Conservation (phyloP, 2,888 invertebrate genomes). For the Tachystola acroxantha region DNA sequence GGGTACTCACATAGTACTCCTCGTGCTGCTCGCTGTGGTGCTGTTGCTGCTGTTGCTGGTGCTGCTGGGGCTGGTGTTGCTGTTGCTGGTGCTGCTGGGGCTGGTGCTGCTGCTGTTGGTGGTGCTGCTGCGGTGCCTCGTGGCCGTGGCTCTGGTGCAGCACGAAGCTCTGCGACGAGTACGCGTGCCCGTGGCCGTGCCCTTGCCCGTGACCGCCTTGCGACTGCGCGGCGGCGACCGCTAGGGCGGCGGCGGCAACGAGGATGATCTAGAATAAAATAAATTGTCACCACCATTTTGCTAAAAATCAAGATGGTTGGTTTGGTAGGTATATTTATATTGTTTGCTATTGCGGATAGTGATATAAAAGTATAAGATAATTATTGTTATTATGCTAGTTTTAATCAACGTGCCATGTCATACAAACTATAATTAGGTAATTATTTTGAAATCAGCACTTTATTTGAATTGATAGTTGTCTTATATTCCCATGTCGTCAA, state of each 20-base stretch:
- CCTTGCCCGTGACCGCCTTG: constrained; percentile 11
- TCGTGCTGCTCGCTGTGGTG: constrained; percentile 20
- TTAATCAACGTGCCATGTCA: too few species aligned
- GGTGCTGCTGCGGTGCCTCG: constrained; percentile 23
- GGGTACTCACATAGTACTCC: constrained; percentile 20
- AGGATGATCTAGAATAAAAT: constrained; percentile 3
- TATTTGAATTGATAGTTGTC: too few species aligned
- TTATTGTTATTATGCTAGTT: too few species aligned
- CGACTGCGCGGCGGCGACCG: constrained; percentile 6
- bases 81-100: constrained; percentile 31
- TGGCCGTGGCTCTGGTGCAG: constrained; percentile 35
- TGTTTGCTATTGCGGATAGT: too few species aligned
- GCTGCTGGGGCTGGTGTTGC: constrained; percentile 18
- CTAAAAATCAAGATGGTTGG: too few species aligned
- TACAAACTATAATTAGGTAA: too few species aligned
- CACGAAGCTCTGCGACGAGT: constrained; percentile 35
- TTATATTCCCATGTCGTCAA: too few species aligned
- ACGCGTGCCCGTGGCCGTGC: constrained; percentile 12
- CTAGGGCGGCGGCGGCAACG: constrained; percentile 2
- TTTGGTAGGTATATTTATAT: too few species aligned
- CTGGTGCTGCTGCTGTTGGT: constrained; percentile 13
- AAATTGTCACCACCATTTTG: too few species aligned
- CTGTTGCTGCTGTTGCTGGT: constrained; percentile 19
- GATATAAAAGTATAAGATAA: too few species aligned
- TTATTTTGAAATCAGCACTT: too few species aligned